A percentile compares a stretch with the other conserved stretches of the same genome.
These are phyloP conservation scores for Hymenochirus boettgeri DNA, from an alignment of 2,113 vertebrate species.

Conservation along the genomic window DNA sequence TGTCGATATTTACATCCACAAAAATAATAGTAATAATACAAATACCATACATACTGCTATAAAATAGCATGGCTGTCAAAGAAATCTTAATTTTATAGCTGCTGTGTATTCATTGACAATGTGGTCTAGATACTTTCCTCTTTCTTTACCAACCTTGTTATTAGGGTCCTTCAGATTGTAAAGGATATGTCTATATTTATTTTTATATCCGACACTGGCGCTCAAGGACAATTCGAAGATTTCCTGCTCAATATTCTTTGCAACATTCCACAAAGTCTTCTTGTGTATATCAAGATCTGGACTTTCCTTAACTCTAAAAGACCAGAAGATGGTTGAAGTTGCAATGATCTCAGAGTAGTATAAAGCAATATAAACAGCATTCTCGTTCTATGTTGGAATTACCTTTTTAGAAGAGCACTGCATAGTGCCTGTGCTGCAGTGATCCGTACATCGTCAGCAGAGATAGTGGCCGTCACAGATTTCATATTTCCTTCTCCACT, in stretches of 20 bases:
- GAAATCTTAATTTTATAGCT: too few relatives aligned
- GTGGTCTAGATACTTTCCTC: background rate
- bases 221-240: slow-evolving; percentile 48
- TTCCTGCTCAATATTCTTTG: slow-evolving; percentile 51
- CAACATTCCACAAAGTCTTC: slow-evolving; percentile 19
- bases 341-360: too few relatives aligned
- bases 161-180: slow-evolving; percentile 58
- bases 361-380: too few relatives aligned
- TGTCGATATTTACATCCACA: too few relatives aligned
- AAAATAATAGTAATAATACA: too few relatives aligned
- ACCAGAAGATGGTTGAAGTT: background rate
- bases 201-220: slow-evolving; percentile 52
- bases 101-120: too few relatives aligned
- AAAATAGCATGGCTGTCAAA: too few relatives aligned
- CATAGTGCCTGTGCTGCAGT: slow-evolving; percentile 38
- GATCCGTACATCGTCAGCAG: slow-evolving; percentile 24
- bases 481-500: background rate
- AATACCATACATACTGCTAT: too few relatives aligned
- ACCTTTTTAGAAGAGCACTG: slow-evolving; percentile 45
- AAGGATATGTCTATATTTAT: slow-evolving; percentile 60
- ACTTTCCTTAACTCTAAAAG: slow-evolving; percentile 45
- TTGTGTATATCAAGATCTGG: slow-evolving; percentile 29
- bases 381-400: background rate
- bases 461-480: background rate
- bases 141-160: slow-evolving; percentile 50